Conservation (phyloP, 2,113 vertebrate genomes). For the Chaenogobius annularis region DNA sequence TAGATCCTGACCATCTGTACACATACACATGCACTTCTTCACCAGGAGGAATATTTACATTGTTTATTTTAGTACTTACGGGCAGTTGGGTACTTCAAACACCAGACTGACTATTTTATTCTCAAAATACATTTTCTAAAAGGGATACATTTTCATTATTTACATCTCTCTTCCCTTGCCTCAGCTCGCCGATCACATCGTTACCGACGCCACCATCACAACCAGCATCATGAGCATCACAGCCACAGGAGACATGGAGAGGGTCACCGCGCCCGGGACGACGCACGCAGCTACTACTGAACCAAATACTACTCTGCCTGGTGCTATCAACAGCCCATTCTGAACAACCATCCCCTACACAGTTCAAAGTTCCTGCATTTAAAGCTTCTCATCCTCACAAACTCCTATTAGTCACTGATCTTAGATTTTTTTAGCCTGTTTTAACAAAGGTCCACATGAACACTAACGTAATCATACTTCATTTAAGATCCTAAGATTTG, state of each 20-base stretch:
- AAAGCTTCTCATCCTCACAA: conserved; percentile 17
- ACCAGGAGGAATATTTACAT: not conserved
- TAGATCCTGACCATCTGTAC: not conserved
- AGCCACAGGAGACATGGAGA: conserved; percentile 80
- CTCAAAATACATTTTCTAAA: not conserved
- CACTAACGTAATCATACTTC: conserved; percentile 58
- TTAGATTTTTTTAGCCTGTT: conserved; percentile 31
- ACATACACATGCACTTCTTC: too few species aligned
- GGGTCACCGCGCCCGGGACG: conserved; percentile 73
- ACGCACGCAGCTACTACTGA: conserved; percentile 73
- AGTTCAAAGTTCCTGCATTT: conserved; percentile 33
- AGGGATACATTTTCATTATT: not conserved
- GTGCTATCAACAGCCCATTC: conserved; percentile 53
- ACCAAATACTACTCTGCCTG: conserved; percentile 63
- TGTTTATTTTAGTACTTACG: not conserved
- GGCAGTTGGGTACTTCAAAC: not conserved
- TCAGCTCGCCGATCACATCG: conserved; percentile 88
- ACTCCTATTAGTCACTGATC: conserved; percentile 1
- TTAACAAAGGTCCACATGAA: conserved; percentile 63
- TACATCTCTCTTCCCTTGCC: not conserved
- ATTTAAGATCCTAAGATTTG: conserved; percentile 26
- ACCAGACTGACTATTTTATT: not conserved
- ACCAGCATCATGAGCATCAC: conserved; percentile 80
- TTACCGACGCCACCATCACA: conserved; percentile 83
- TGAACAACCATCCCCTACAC: conserved; percentile 53